phyloP scores from a whole-genome alignment of 2,113 vertebrate species.

The Microtus ochrogaster region DNA sequence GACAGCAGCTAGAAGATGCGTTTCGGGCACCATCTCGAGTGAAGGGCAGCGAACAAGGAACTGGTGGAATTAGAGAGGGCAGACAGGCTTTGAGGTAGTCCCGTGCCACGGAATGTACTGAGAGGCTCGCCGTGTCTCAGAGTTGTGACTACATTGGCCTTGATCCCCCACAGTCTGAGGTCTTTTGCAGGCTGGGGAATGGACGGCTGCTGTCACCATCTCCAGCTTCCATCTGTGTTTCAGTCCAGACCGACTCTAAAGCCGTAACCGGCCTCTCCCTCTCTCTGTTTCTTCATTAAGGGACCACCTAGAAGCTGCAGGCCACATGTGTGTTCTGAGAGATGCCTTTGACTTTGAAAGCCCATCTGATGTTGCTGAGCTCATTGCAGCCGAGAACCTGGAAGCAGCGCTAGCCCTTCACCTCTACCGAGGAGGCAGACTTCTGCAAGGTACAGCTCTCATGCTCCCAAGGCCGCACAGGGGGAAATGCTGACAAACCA shows the following conservation, averaged over 20 bases:
- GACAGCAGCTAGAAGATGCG: too few species aligned
- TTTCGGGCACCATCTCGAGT: rapidly evolving
- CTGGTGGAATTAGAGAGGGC: neutral
- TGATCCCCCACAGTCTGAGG: rapidly evolving
- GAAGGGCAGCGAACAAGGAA: neutral
- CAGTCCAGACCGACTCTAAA: neutral
- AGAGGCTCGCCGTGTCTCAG: neutral
- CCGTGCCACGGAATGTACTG: too few species aligned
- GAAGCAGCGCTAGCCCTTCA: constrained; percentile 94
- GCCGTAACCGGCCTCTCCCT: neutral
- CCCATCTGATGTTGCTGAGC: constrained; percentile 84
- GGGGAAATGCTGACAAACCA: neutral
- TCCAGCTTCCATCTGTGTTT: neutral
- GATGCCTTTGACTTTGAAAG: constrained; percentile 89
- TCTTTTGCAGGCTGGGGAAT: rapidly evolving
- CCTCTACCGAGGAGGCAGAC: constrained; percentile 92
- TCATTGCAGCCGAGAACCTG: constrained; percentile 84
- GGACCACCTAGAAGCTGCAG: constrained; percentile 91
- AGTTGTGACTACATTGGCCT: rapidly evolving
- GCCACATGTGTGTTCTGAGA: constrained; percentile 92
- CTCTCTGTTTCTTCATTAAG: constrained; percentile 78
- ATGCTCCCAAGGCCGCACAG: neutral
- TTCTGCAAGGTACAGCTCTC: constrained; percentile 90
- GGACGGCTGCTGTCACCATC: rapidly evolving
- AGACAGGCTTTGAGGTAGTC: too few species aligned